Evolutionary conservation across 2,797 vertebrate species (phyloP).

Genomic region (Leptodactylus fallax): DNA sequence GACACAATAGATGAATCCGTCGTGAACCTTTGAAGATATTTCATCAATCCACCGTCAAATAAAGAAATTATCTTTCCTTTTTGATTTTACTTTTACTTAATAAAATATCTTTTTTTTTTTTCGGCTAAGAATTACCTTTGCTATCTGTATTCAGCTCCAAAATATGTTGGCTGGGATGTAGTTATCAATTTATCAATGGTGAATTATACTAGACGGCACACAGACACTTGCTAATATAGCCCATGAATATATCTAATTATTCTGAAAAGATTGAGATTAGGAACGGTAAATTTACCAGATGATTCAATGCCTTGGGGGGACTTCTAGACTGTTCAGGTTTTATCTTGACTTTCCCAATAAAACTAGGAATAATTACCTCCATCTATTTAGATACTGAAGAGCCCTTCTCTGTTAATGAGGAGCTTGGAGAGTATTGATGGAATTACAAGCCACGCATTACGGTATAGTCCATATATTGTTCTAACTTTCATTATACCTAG

Average conservation of each 20-base stretch:
- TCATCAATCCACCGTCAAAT: constrained; percentile 45
- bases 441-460: not conserved
- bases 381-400: constrained; percentile 35
- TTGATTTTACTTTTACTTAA: constrained; percentile 36
- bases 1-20: constrained; percentile 30
- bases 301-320: constrained; percentile 23
- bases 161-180: constrained; percentile 20
- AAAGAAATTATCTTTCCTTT: constrained; percentile 41
- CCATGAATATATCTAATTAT: constrained; percentile 45
- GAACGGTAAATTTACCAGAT: constrained; percentile 22
- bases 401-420: constrained; percentile 37
- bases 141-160: constrained; percentile 15
- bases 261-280: constrained; percentile 35
- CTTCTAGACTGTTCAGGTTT: constrained; percentile 9
- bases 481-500: not conserved
- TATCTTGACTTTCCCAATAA: constrained; percentile 36
- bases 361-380: constrained; percentile 33
- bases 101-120: constrained; percentile 25
- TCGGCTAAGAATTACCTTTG: not conserved
- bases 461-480: not conserved
- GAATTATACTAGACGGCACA: constrained; percentile 17
- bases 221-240: constrained; percentile 34
- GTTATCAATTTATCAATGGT: constrained; percentile 31
- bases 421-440: not conserved
- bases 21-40: constrained; percentile 26